These are phyloP conservation scores for Tortricodes alternella DNA, from an alignment of 2,888 invertebrate species.

Conservation along the genomic window DNA sequence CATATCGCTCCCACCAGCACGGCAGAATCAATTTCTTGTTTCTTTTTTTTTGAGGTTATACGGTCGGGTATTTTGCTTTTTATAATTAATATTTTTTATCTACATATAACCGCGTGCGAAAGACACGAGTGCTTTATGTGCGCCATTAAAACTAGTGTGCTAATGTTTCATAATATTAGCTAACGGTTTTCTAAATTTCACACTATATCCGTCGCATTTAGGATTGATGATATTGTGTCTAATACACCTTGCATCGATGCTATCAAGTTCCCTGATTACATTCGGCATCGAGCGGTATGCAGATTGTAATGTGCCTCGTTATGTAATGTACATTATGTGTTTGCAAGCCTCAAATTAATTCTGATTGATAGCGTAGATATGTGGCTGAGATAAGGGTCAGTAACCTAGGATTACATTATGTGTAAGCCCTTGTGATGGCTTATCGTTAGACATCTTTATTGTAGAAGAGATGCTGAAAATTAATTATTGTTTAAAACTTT, in stretches of 20 bases:
- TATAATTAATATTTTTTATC: too few relatives aligned
- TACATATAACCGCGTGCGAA: too few relatives aligned
- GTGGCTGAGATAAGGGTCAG: constrained; percentile 41
- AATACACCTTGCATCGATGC: constrained; percentile 2
- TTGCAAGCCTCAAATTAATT: constrained; percentile 51
- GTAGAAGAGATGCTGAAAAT: constrained; percentile 1
- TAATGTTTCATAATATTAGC: too few relatives aligned
- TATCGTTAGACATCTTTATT: constrained; percentile 19
- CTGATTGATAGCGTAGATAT: constrained; percentile 57
- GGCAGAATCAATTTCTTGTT: too few relatives aligned
- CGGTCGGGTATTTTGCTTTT: too few relatives aligned
- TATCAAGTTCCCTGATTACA: constrained; percentile 20
- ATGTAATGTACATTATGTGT: constrained; percentile 34
- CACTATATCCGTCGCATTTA: too few relatives aligned
- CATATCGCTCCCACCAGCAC: too few relatives aligned
- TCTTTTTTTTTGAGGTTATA: too few relatives aligned
- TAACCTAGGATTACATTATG: constrained; percentile 39
- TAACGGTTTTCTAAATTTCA: too few relatives aligned
- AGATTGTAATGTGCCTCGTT: constrained; percentile 21
- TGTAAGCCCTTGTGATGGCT: constrained; percentile 11
- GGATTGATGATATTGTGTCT: not conserved
- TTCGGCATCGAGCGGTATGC: constrained; percentile 15
- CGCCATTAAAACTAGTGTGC: too few relatives aligned
- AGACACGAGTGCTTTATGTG: too few relatives aligned
- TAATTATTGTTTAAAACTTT: too few relatives aligned